Evolutionary conservation across 2,797 vertebrate genomes (phyloP), one percentile per base, ranked within the genome.

Genomic region (Platyrinchus mystaceus): DNA sequence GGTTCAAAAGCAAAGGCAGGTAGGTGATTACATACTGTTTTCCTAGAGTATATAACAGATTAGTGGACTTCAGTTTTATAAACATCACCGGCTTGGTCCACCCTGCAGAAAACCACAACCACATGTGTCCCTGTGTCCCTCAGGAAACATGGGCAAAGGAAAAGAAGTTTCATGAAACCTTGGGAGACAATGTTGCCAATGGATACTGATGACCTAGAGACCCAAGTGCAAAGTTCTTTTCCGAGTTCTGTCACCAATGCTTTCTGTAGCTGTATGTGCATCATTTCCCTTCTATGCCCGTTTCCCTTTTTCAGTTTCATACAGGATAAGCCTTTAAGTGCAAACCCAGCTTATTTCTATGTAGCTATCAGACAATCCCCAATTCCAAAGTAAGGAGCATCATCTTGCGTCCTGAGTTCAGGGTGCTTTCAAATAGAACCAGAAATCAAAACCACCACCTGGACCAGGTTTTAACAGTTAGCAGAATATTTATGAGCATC

Each of bases 1-100:
- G 52, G 81, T 63, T 79, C 69, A 80, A 60, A 90, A 94, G 18
- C 46, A 66, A 80, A 69, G 73, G 41, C 39, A 86, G 56, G 46
- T 43, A 37, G 27, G 6, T 41, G 47, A 63, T 32, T 44, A 39
- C 36, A 43, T 21, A 30, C 6, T n/a, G 30, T 18, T 93, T 91
- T 78, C 85, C 53, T 50, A 32, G 66, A 73, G 21, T 44, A 39
- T 60, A 8, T 6, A 43, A 59, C 87, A 64, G 79, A 19, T 44
- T 39, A 43, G 14, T 24, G 34, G 36, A 84, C 55, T 76, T 34
- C 30, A 56, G 24, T 14, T 78, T 46, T 76, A 34, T 5, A 82
- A 69, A 41, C 2, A 1, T 11, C 37, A 32, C 0, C 1, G 23
- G 41, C 41, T 39, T 46, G 74, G 27, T 39, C 30, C 32, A n/a